Conservation (phyloP, 2,888 invertebrate species). For the Leucophenga montana region DNA sequence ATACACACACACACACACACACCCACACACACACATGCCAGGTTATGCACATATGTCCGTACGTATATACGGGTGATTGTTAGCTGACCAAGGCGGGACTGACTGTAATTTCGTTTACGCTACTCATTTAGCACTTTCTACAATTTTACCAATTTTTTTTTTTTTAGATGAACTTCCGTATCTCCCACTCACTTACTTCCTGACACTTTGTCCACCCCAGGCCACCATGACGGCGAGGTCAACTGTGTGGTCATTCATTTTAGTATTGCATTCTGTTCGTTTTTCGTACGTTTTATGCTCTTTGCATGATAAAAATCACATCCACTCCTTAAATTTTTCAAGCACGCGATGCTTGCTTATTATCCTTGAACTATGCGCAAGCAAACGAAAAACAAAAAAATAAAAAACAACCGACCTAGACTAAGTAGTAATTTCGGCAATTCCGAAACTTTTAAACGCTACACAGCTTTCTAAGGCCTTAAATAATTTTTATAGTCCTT, state of each 20-base stretch:
- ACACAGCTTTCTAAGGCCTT: not conserved
- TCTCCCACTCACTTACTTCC: conserved; percentile 19
- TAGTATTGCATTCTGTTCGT: conserved; percentile 39
- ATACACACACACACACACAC: conserved; percentile 27
- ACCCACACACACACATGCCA: conserved; percentile 31
- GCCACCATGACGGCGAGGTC: not conserved
- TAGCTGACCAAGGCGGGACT: conserved; percentile 59
- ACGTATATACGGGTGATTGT: no score
- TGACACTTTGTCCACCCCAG: not conserved
- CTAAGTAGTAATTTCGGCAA: not conserved
- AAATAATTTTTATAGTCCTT: no score
- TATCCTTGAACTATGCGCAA: conserved; percentile 60
- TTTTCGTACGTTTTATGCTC: conserved; percentile 43
- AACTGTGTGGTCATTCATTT: conserved; percentile 26
- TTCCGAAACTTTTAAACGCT: not conserved
- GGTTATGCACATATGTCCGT: conserved; percentile 31
- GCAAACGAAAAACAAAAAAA: conserved; percentile 18
- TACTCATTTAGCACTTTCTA: conserved; percentile 63
- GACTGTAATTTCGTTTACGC: conserved; percentile 65
- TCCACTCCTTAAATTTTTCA: conserved; percentile 72
- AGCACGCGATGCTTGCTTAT: conserved; percentile 72
- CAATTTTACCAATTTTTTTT: conserved; percentile 11
- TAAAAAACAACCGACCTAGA: not conserved
- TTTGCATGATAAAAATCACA: conserved; percentile 73
- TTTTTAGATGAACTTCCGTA: conserved; percentile 19